These are phyloP conservation scores for Alectoris magna DNA, from an alignment of 2,797 vertebrate species.

Conservation along the genomic window DNA sequence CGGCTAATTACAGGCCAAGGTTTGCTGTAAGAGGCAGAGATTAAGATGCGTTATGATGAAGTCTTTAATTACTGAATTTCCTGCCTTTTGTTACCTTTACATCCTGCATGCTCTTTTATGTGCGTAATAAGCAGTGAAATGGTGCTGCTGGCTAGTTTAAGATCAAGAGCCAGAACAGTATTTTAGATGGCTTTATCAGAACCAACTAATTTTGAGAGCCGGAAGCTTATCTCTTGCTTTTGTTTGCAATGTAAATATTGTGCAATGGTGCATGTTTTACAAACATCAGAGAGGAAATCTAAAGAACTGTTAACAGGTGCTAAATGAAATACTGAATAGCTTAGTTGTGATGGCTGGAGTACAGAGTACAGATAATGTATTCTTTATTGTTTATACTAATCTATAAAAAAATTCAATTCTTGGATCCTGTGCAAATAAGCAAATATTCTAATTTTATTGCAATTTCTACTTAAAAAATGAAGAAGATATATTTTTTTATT, in stretches of 20 bases:
- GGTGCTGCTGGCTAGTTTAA: background rate
- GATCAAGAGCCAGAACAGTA: background rate
- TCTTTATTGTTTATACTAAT: background rate
- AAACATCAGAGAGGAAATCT: background rate
- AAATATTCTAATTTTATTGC: background rate
- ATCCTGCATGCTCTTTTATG: background rate
- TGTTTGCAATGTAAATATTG: slow-evolving; percentile 43
- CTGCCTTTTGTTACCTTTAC: background rate
- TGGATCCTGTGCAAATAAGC: background rate
- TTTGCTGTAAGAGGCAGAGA: background rate
- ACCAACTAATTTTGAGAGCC: background rate
- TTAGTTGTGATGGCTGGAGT: background rate
- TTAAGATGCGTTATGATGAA: background rate
- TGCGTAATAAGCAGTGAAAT: background rate
- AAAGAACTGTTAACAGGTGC: slow-evolving; percentile 19
- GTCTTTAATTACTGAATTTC: background rate
- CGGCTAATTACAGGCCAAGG: background rate
- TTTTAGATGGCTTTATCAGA: slow-evolving; percentile 32
- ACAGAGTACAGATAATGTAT: background rate
- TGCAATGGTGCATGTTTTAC: background rate
- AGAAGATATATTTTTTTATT: background rate
- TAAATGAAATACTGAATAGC: background rate
- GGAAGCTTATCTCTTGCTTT: background rate
- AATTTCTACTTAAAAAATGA: background rate
- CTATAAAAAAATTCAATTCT: background rate